phyloP scores from a whole-genome alignment of 2,797 vertebrate species.

The Sebastolobus altivelis region DNA sequence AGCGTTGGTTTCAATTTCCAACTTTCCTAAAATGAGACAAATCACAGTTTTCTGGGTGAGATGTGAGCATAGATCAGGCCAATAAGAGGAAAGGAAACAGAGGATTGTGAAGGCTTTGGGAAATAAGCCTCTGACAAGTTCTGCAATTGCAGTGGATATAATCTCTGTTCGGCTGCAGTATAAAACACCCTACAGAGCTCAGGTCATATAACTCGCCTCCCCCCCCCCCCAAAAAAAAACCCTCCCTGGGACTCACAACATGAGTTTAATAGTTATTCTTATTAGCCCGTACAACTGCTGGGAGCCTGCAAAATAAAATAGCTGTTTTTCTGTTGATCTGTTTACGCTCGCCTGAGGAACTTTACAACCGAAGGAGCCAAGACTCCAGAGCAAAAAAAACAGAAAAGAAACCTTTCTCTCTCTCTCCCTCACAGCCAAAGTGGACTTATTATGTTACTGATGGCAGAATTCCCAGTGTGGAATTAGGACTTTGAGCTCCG shows the following conservation, averaged over 20 bases:
- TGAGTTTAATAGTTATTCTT: slow-evolving; percentile 71
- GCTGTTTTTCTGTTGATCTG: slow-evolving; percentile 75
- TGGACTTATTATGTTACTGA: slow-evolving; percentile 82
- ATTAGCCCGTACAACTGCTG: slow-evolving; percentile 58
- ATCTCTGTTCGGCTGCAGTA: slow-evolving; percentile 44
- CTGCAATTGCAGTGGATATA: slow-evolving; percentile 42
- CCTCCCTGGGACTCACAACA: slow-evolving; percentile 41
- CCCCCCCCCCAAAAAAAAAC: slow-evolving; percentile 27
- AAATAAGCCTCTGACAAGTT: slow-evolving; percentile 53
- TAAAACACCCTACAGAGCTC: slow-evolving; percentile 48
- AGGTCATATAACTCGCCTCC: slow-evolving; percentile 61
- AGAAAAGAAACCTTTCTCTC: slow-evolving; percentile 44
- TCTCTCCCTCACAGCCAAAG: slow-evolving; percentile 73
- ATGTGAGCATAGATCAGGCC: slow-evolving; percentile 21
- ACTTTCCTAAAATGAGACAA: slow-evolving; percentile 20
- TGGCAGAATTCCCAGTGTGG: slow-evolving; percentile 83
- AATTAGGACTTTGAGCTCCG: slow-evolving; percentile 82
- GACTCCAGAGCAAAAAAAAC: slow-evolving; percentile 50
- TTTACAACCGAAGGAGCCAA: slow-evolving; percentile 70
- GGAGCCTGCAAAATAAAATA: slow-evolving; percentile 67
- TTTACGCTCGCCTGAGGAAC: slow-evolving; percentile 78
- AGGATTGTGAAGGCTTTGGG: slow-evolving; percentile 49
- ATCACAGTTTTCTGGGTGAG: slow-evolving; percentile 17
- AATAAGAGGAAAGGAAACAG: slow-evolving; percentile 41
- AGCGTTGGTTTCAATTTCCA: slow-evolving; percentile 11